Conservation (phyloP, 2,113 vertebrate species). For the Upupa epops region DNA sequence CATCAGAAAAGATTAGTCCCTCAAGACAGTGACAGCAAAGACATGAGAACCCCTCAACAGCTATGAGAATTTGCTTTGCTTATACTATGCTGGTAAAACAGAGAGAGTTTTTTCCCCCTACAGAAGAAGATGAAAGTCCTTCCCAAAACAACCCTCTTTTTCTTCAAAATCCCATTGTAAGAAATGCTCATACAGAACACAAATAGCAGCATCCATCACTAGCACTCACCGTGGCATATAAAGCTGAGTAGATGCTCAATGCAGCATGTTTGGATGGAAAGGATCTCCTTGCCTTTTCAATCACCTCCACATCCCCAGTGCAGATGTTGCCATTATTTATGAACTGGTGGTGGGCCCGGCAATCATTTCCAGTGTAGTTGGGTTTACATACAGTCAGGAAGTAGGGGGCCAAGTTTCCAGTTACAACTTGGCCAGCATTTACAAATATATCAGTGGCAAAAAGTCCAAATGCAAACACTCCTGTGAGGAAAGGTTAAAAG, state of each 20-base stretch:
- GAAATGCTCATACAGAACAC: neutral
- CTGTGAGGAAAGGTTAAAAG: slow-evolving; percentile 71
- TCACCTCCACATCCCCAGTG: slow-evolving; percentile 85
- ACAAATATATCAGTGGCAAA: slow-evolving; percentile 99
- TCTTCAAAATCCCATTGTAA: neutral
- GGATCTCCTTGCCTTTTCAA: slow-evolving; percentile 91
- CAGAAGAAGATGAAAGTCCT: neutral
- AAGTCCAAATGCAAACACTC: slow-evolving; percentile 97
- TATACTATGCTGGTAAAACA: neutral
- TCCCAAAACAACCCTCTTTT: neutral
- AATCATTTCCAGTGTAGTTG: slow-evolving; percentile 92
- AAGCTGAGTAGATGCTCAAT: slow-evolving; percentile 93
- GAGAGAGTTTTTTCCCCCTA: neutral
- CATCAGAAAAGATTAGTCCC: neutral
- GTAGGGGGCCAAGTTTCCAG: slow-evolving; percentile 92
- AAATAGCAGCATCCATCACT: neutral
- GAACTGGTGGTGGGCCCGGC: slow-evolving; percentile 88
- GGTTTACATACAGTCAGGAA: slow-evolving; percentile 97
- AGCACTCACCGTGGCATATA: slow-evolving; percentile 92
- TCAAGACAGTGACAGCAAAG: neutral
- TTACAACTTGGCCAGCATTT: slow-evolving; percentile 96
- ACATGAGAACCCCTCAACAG: neutral
- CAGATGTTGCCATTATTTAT: slow-evolving; percentile 91
- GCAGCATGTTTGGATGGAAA: slow-evolving; percentile 98
- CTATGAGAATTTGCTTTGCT: neutral